Percentiles rank a stretch among this genome's conserved stretches.
phyloP scores from a whole-genome alignment of 2,888 invertebrate genomes.

The Baronia brevicornis region DNA sequence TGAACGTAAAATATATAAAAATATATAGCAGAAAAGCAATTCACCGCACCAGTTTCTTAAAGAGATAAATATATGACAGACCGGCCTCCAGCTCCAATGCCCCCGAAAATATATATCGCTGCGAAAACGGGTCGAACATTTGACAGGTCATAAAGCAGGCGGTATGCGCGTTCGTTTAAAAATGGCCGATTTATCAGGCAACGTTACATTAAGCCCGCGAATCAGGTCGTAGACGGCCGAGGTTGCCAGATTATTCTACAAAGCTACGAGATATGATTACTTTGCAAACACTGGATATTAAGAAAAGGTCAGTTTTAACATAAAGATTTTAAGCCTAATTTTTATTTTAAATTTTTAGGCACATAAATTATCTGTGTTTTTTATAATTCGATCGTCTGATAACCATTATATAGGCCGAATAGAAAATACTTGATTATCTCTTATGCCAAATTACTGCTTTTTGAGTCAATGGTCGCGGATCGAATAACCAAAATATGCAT shows the following conservation, averaged over 20 bases:
- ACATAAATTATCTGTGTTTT: no score
- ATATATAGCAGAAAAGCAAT: conserved; percentile 8
- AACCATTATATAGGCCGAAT: no score
- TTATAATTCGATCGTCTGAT: no score
- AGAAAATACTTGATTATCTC: no score
- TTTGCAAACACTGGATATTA: conserved; percentile 1
- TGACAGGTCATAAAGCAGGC: conserved; percentile 12
- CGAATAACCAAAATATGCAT: no score
- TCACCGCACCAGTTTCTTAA: conserved; percentile 7
- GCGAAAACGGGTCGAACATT: conserved; percentile 14
- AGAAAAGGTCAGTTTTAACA: no score
- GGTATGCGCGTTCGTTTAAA: conserved; percentile 9
- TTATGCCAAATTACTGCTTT: no score
- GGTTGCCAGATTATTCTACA: conserved; percentile 5
- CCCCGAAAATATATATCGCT: conserved; percentile 8
- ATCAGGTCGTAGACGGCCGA: conserved; percentile 9
- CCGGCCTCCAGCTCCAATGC: conserved; percentile 7
- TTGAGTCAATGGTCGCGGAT: no score
- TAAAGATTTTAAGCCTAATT: no score
- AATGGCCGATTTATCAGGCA: conserved; percentile 14
- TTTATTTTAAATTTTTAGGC: no score
- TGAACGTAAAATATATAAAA: conserved; percentile 12
- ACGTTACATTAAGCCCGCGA: conserved; percentile 11
- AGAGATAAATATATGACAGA: conserved; percentile 9
- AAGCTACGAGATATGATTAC: conserved; percentile 3